Evolutionary conservation across 1,140 invertebrate genomes (phyloP).

Genomic region (Doryteuthis pealeii): DNA sequence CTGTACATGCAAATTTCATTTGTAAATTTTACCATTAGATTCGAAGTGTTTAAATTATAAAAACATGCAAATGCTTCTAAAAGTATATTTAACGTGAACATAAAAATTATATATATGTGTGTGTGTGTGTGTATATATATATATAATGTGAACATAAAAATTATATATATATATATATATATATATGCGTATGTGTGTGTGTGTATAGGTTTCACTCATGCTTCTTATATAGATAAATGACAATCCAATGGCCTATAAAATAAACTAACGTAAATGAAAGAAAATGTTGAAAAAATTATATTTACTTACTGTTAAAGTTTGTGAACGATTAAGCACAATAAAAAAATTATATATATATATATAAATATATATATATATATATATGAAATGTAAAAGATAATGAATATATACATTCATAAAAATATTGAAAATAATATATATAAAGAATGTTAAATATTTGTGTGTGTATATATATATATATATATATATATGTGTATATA

Average conservation of each 20-base stretch:
- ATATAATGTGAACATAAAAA: not conserved
- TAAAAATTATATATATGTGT: not conserved
- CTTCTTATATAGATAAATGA: no score
- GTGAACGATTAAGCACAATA: not conserved
- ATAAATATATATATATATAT: not conserved
- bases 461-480: not conserved
- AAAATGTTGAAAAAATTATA: no score
- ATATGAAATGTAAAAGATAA: not conserved
- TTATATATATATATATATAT: not conserved
- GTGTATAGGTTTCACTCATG: not conserved
- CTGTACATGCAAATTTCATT: no score
- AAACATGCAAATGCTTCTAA: no score
- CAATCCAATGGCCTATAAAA: no score
- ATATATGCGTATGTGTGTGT: not conserved
- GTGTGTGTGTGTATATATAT: not conserved
- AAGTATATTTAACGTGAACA: not conserved
- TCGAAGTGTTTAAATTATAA: no score
- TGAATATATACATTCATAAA: not conserved
- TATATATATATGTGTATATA: not conserved
- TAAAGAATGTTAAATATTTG: no score
- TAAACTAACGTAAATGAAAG: no score
- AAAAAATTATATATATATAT: not conserved
- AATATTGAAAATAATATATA: not conserved
- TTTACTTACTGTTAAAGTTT: not conserved
- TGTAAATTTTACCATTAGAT: no score